Base-by-base conservation (phyloP, 1,140 invertebrate genomes). In the Heliothis subflexa region DNA sequence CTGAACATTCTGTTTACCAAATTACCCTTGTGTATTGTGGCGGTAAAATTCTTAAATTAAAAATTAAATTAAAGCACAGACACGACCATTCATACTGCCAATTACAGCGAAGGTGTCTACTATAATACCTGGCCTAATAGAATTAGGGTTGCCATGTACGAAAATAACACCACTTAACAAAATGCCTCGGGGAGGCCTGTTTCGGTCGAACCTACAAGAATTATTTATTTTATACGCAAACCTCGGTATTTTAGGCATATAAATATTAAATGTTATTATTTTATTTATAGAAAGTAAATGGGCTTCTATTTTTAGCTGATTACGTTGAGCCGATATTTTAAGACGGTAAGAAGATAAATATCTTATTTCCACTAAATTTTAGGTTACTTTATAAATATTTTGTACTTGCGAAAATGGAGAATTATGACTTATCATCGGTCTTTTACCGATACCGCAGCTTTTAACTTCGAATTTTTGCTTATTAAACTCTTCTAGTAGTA, bases 91-190 rank as follows among this genome's bases (percentile, higher is more conserved):
- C 25, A 64, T 10, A 33, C 61, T 64, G 33, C 5, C 61, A 64
- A 64, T 64, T 64, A 64, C n/a, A 45, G 11, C n/a, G 33, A 64
- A 21, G 18, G 61, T 64, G 61, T 45, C 61, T 9, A 16, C 61
- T 64, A 45, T 2, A 61, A 45, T 45, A n/a, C n/a, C 33, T n/a
- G 33, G 61, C 5, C 14, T 18, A 64, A 45, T 45, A 16, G 33
- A 64, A 64, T 33, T 64, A 16, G 16, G 33, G 10, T 64, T 45
- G 33, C 18, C 54, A 55, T 33, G 33, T 64, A 64, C 61, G 2
- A 45, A 18, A 64, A 45, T 45, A 64, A 4, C 28, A 3, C 33
- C 54, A 55, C 54, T 64, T 45, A 64, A 5, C 33, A 14, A 40
- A 64, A 64, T 45, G 61, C 61, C n/a, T 45, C 9, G n/a, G 14